These are phyloP conservation scores for Anguilla anguilla DNA, from an alignment of 2,797 vertebrate genomes.

Conservation along the genomic window DNA sequence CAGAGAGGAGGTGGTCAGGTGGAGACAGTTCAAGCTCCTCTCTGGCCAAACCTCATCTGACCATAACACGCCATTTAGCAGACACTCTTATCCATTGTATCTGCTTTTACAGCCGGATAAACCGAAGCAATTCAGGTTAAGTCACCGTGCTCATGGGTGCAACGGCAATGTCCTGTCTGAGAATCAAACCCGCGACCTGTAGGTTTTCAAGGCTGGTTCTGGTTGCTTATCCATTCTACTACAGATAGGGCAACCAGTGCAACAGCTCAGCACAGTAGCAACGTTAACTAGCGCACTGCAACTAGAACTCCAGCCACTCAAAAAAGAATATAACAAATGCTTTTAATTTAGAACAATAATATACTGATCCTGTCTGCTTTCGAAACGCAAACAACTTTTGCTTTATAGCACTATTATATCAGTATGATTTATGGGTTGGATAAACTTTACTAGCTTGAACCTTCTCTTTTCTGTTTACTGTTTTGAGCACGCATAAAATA, in stretches of 20 bases:
- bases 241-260: too few relatives aligned
- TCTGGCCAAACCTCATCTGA: neutral
- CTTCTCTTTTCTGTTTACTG: neutral
- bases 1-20: neutral
- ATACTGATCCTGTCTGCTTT: neutral
- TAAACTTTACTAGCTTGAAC: neutral
- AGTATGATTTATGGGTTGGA: neutral
- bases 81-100: too few relatives aligned
- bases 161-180: too few relatives aligned
- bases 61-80: neutral
- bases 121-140: too few relatives aligned
- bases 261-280: neutral
- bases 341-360: neutral
- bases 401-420: neutral
- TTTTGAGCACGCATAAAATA: neutral
- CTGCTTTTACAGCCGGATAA: too few relatives aligned
- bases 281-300: neutral
- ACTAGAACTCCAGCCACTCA: constrained; percentile 1
- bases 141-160: too few relatives aligned
- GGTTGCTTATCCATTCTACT: too few relatives aligned
- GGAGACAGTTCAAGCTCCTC: neutral
- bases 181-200: too few relatives aligned
- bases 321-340: constrained; percentile 16
- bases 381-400: neutral
- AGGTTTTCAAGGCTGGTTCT: too few relatives aligned